These are phyloP conservation scores for Anguilla obscura DNA, from an alignment of 2,797 vertebrate species.

Conservation along the genomic window DNA sequence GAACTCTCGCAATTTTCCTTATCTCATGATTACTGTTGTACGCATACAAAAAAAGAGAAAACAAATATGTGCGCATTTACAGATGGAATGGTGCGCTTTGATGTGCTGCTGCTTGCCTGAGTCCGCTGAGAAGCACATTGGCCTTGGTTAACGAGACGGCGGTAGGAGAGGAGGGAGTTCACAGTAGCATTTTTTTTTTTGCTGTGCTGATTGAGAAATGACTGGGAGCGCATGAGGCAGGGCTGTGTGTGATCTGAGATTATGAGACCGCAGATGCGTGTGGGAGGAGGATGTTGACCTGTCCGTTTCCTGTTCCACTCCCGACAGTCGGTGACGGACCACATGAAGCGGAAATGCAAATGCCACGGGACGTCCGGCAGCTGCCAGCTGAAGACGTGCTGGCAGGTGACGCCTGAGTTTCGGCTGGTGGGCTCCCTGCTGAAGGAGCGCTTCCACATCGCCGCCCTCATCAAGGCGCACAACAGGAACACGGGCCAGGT, in stretches of 20 bases:
- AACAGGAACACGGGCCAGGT: constrained; percentile 95
- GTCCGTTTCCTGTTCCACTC: constrained; percentile 7
- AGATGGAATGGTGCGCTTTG: background rate
- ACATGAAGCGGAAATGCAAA: constrained; percentile 98
- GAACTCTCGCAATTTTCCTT: background rate
- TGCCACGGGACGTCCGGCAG: constrained; percentile 97
- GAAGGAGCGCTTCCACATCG: constrained; percentile 89
- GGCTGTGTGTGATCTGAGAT: background rate
- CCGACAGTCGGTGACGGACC: constrained; percentile 89
- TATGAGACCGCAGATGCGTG: constrained; percentile 7
- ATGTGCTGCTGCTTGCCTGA: background rate
- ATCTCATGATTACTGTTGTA: background rate
- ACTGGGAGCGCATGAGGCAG: background rate
- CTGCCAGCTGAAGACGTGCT: constrained; percentile 98
- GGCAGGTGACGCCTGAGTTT: constrained; percentile 98
- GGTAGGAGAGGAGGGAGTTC: background rate
- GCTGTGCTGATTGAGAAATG: background rate
- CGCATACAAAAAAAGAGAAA: background rate
- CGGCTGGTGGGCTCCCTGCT: constrained; percentile 88
- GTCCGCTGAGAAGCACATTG: background rate
- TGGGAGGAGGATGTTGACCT: constrained; percentile 19
- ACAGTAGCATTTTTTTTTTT: background rate
- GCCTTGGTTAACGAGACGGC: background rate
- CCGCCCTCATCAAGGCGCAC: constrained; percentile 93
- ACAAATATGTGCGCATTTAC: background rate